Conservation (phyloP, 2,797 vertebrate species). For the Dromococcyx pavoninus region DNA sequence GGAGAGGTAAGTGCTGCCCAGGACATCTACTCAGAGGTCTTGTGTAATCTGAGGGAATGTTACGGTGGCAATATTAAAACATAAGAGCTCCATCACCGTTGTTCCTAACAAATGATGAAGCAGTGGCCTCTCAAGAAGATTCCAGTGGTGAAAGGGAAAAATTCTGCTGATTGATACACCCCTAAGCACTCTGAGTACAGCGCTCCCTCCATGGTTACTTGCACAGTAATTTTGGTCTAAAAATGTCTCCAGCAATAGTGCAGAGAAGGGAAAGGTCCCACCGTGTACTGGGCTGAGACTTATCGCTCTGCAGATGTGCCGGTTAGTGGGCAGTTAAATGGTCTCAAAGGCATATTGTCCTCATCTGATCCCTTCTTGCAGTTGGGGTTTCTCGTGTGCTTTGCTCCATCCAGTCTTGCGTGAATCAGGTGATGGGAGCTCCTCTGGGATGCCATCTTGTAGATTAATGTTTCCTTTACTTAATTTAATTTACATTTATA, state of each 20-base stretch:
- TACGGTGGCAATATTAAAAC: background rate
- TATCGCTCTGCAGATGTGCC: background rate
- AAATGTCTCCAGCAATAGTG: background rate
- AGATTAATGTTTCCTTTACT: conserved; percentile 35
- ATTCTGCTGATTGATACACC: background rate
- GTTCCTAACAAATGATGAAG: background rate
- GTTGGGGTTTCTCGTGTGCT: background rate
- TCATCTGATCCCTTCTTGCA: background rate
- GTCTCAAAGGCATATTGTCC: background rate
- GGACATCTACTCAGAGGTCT: background rate
- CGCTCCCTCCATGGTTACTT: background rate
- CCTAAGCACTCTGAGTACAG: background rate
- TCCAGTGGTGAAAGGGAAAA: background rate
- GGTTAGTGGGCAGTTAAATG: background rate
- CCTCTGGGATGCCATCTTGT: background rate
- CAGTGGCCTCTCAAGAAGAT: background rate
- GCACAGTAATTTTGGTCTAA: background rate
- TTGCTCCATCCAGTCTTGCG: background rate
- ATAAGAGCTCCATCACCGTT: background rate
- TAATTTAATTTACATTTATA: conserved; percentile 32
- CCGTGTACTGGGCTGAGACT: background rate
- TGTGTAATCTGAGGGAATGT: background rate
- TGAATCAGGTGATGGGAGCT: background rate
- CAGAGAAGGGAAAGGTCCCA: background rate
- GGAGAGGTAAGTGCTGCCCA: background rate